These are phyloP conservation scores for Festucalex cinctus DNA, from an alignment of 2,113 vertebrate genomes.

Conservation along the genomic window DNA sequence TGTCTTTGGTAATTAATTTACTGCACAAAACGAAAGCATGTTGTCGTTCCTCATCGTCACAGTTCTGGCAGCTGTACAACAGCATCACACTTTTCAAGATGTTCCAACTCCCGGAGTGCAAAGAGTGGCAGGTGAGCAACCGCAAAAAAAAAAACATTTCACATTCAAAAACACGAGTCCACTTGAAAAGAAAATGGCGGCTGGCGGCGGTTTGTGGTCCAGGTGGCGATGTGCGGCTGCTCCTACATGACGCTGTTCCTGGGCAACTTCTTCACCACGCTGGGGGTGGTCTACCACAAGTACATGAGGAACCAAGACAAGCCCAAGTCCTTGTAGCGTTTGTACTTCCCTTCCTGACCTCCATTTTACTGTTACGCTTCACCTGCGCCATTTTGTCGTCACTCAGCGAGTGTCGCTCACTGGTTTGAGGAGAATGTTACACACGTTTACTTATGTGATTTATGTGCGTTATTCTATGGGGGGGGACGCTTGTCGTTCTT, in stretches of 20 bases:
- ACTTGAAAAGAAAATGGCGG: neutral
- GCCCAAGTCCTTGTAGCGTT: slow-evolving; percentile 65
- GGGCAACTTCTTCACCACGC: slow-evolving; percentile 93
- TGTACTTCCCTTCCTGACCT: neutral
- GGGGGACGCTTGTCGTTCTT: slow-evolving; percentile 2
- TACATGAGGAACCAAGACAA: slow-evolving; percentile 81
- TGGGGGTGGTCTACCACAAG: slow-evolving; percentile 91
- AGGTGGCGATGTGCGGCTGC: slow-evolving; percentile 91
- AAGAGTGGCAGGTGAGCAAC: slow-evolving; percentile 93
- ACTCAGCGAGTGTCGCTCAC: neutral
- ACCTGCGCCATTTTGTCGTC: neutral
- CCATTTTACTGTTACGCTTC: slow-evolving; percentile 1
- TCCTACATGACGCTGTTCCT: slow-evolving; percentile 90
- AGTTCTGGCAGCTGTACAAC: slow-evolving; percentile 97
- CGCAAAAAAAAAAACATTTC: no score
- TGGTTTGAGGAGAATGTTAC: neutral
- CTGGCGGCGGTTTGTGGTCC: neutral
- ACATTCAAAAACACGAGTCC: neutral
- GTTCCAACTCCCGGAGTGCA: slow-evolving; percentile 84
- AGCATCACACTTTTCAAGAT: slow-evolving; percentile 86
- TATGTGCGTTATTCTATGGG: slow-evolving; percentile 7
- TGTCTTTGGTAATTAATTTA: no score
- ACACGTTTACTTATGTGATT: neutral
- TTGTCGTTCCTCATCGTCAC: neutral
- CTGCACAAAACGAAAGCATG: no score